Percentiles rank a stretch among this genome's conserved stretches.
Evolutionary conservation across 2,113 vertebrate species (phyloP).

Genomic region (Origma solitaria): DNA sequence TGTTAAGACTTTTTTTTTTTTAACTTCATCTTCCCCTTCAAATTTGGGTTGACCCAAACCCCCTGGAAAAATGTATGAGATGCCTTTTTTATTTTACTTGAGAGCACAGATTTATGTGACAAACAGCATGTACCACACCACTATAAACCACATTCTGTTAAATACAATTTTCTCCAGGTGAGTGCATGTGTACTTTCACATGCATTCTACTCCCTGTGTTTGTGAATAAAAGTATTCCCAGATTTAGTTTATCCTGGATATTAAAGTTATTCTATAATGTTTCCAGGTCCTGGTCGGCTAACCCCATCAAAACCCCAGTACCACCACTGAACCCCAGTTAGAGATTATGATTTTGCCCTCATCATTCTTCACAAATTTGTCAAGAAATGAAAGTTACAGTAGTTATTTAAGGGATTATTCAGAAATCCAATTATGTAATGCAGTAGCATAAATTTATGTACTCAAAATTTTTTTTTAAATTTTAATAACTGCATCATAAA

Average conservation of each 20-base stretch:
- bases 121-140: not conserved
- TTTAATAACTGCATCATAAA: not conserved
- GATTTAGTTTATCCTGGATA: not conserved
- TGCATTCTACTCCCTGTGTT: not conserved
- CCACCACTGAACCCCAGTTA: not conserved
- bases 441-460: not conserved
- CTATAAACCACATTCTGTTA: not conserved
- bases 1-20: not conserved
- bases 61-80: not conserved
- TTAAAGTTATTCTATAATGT: not conserved
- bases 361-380: not conserved
- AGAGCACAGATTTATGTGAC: not conserved
- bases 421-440: not conserved
- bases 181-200: rapidly evolving
- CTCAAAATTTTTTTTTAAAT: not conserved
- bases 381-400: not conserved
- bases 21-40: not conserved
- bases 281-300: not conserved
- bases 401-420: not conserved
- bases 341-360: not conserved
- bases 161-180: not conserved
- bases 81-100: not conserved
- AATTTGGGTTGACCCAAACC: not conserved
- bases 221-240: not conserved
- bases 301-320: not conserved